Conservation (phyloP, 2,888 invertebrate genomes). For the Lagria hirta region DNA sequence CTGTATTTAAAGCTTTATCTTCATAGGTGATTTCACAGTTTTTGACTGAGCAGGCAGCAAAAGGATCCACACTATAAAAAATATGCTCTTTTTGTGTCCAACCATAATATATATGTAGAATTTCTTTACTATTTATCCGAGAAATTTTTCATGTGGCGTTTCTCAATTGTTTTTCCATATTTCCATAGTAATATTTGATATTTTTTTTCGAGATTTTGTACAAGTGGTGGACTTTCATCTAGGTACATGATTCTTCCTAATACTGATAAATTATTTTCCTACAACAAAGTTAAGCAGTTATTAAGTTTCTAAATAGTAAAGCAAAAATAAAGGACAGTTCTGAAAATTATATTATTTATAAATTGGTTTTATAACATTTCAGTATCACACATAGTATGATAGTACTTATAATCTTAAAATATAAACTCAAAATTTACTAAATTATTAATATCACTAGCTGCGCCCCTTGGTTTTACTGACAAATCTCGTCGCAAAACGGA, state of each 20-base stretch:
- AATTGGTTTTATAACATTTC: too few species aligned
- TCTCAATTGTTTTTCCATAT: slow-evolving; percentile 59
- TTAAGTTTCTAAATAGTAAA: too few species aligned
- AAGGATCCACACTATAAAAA: slow-evolving; percentile 57
- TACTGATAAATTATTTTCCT: slow-evolving; percentile 47
- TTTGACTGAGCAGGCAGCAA: slow-evolving; percentile 61
- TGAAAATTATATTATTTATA: too few species aligned
- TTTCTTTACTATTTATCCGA: slow-evolving; percentile 50
- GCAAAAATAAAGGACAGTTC: too few species aligned
- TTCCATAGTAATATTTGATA: slow-evolving; percentile 64
- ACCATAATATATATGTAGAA: too few species aligned
- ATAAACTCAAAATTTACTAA: too few species aligned
- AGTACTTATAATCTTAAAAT: too few species aligned
- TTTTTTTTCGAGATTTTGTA: slow-evolving; percentile 35
- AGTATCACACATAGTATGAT: too few species aligned
- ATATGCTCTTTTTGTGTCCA: not conserved
- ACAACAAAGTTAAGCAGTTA: slow-evolving; percentile 32
- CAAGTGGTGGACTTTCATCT: slow-evolving; percentile 43
- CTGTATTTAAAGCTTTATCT: slow-evolving; percentile 53
- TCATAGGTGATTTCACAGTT: slow-evolving; percentile 65
- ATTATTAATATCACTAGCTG: not conserved
- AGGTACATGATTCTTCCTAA: slow-evolving; percentile 53
- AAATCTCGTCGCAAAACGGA: too few species aligned
- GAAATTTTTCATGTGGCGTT: slow-evolving; percentile 59
- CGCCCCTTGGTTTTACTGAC: too few species aligned